Conservation (phyloP, 2,113 vertebrate genomes). For the Aythya baeri region DNA sequence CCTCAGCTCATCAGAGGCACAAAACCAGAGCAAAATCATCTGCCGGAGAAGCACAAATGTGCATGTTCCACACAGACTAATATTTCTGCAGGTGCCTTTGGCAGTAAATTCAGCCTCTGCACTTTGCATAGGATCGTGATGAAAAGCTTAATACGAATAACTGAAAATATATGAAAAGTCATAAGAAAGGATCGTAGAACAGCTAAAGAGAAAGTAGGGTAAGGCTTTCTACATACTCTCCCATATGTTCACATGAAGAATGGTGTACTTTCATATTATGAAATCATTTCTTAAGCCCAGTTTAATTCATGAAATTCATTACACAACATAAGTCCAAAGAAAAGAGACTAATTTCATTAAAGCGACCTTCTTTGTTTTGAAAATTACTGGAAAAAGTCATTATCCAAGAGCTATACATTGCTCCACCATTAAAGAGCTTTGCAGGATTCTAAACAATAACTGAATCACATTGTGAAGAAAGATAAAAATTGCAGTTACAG, state of each 20-base stretch:
- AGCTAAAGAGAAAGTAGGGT: not conserved
- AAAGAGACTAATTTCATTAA: not conserved
- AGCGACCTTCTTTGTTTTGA: not conserved
- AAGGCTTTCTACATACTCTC: not conserved
- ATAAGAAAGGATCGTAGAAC: not conserved
- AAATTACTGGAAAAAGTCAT: not conserved
- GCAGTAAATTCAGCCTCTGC: not conserved
- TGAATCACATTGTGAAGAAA: not conserved
- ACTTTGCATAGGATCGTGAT: not conserved
- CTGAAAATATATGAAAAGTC: not conserved
- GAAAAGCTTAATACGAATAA: not conserved
- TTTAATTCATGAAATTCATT: not conserved
- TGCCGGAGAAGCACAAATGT: not conserved
- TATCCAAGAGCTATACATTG: not conserved
- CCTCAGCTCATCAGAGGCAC: not conserved
- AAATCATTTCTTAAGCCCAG: not conserved
- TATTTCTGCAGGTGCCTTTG: fast-evolving
- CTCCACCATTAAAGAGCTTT: not conserved
- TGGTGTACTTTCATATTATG: not conserved
- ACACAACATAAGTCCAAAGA: not conserved
- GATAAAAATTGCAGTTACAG: not conserved
- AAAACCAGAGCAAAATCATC: not conserved
- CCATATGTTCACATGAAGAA: not conserved
- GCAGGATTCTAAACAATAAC: not conserved
- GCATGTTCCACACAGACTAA: fast-evolving